These are phyloP conservation scores for Aphaenogaster rudis DNA, from an alignment of 1,140 invertebrate genomes.

Conservation along the genomic window DNA sequence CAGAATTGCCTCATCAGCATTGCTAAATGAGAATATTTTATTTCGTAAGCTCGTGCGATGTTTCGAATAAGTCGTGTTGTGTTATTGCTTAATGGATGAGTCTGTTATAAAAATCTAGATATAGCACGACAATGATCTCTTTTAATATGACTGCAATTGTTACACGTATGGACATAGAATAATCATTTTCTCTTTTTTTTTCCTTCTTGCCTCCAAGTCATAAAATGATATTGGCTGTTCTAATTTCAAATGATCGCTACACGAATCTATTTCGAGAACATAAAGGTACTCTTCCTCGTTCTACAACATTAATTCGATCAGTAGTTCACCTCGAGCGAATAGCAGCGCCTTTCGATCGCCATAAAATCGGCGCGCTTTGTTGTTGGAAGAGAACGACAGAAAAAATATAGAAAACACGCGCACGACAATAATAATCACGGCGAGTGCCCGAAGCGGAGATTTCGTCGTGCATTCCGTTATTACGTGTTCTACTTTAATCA, in stretches of 20 bases:
- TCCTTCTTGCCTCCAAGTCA: background rate
- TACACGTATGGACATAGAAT: background rate
- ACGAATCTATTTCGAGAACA: conserved; percentile 34
- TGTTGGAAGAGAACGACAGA: conserved; percentile 41
- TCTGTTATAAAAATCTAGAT: background rate
- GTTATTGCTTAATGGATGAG: background rate
- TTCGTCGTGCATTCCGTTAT: conserved; percentile 72
- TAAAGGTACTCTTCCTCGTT: conserved; percentile 6
- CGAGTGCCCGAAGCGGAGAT: conserved; percentile 57
- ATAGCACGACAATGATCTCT: background rate
- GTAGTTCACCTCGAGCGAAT: conserved; percentile 27
- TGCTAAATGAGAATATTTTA: conserved; percentile 51
- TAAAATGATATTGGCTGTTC: conserved; percentile 16
- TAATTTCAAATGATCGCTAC: conserved; percentile 42
- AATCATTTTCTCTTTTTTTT: background rate
- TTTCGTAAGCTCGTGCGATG: conserved; percentile 28
- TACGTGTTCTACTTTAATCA: conserved; percentile 73
- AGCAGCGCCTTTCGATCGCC: conserved; percentile 41
- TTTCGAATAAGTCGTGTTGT: background rate
- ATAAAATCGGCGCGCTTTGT: conserved; percentile 55
- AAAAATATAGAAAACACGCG: conserved; percentile 43
- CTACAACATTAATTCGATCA: conserved; percentile 19
- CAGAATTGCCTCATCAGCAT: conserved; percentile 60
- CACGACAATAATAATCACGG: conserved; percentile 59
- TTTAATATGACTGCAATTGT: conserved; percentile 14